Evolutionary conservation across 2,797 vertebrate species (phyloP), one percentile per base, ranked within the genome.

Genomic region (Silurus aristotelis): DNA sequence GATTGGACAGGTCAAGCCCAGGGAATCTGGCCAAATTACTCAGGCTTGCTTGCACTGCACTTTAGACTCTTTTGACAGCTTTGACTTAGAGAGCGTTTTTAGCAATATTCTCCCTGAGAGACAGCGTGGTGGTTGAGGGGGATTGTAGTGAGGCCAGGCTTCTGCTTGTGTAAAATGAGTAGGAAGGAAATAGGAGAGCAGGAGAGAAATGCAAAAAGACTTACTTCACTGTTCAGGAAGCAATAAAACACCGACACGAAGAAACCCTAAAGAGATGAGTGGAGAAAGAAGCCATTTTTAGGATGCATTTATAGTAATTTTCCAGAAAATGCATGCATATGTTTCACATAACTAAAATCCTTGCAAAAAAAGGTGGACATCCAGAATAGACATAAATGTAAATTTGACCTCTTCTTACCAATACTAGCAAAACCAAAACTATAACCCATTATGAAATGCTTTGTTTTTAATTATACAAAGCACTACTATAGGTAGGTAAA

Each of bases 241-340:
- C 98, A 99, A 95, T 99, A 99, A 93, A 99, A 99, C 77, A 99
- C 97, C 0, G 98, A 99, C 83, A 99, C 98, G 0, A 99, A 99
- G 94, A 99, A 99, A 63, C 98, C 98, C 98, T 99, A 94, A 20
- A 66, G 77, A 87, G 83, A 88, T 5, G 64, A 56, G 17, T 9
- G 46, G 46, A 82, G 46, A 81, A 15, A 85, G 67, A 73, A 56
- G 17, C 46, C 78, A 70, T 43, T 78, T 43, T 78, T 66, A 80
- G 38, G 5, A 60, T 73, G 63, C n/a, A 19, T 43, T 80, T 79
- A 43, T 46, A 56, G 43, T 60, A 71, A 80, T 60, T 25, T 56
- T 48, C 14, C 61, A 73, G 22, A 68, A 64, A 64, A 75, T 15
- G 6, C 48, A 67, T 76, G 19, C 48, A 58, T 76, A 22, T 73